Evolutionary conservation across 2,888 invertebrate genomes (phyloP).

Genomic region (Keiferia lycopersicella): DNA sequence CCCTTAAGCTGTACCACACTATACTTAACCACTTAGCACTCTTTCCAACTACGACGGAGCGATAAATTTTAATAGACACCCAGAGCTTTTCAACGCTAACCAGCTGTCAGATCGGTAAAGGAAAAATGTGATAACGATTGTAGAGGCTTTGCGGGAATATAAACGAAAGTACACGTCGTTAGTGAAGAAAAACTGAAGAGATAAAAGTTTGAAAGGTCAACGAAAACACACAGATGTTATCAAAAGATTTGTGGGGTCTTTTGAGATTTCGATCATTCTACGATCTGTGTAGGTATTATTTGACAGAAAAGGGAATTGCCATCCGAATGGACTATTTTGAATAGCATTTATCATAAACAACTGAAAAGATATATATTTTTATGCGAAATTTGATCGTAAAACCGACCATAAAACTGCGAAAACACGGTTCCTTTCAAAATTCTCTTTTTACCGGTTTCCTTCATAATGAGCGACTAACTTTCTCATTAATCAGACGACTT

Average conservation of each 20-base stretch:
- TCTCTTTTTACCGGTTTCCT: neutral
- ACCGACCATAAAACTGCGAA: neutral
- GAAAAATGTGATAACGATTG: neutral
- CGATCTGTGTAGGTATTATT: neutral
- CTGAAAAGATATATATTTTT: too few species aligned
- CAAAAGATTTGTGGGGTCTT: neutral
- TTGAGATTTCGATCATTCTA: neutral
- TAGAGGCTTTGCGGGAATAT: neutral
- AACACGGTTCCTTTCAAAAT: neutral
- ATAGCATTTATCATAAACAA: too few species aligned
- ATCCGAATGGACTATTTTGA: too few species aligned
- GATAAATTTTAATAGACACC: slow-evolving; percentile 15
- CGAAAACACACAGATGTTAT: slow-evolving; percentile 5
- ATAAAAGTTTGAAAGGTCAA: slow-evolving; percentile 1
- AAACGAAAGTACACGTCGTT: neutral
- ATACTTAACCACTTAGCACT: slow-evolving; percentile 18
- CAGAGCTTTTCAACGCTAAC: slow-evolving; percentile 1
- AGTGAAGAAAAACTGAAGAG: neutral
- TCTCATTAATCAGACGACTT: neutral
- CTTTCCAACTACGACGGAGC: neutral
- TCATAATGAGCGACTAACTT: slow-evolving; percentile 9
- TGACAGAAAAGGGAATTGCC: too few species aligned
- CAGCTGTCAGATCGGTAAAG: slow-evolving; percentile 3
- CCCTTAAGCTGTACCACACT: too few species aligned
- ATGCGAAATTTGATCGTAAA: too few species aligned